Evolutionary conservation across 2,888 invertebrate species (phyloP), one percentile per base, ranked within the genome.

Genomic region (Aradus depressus): DNA sequence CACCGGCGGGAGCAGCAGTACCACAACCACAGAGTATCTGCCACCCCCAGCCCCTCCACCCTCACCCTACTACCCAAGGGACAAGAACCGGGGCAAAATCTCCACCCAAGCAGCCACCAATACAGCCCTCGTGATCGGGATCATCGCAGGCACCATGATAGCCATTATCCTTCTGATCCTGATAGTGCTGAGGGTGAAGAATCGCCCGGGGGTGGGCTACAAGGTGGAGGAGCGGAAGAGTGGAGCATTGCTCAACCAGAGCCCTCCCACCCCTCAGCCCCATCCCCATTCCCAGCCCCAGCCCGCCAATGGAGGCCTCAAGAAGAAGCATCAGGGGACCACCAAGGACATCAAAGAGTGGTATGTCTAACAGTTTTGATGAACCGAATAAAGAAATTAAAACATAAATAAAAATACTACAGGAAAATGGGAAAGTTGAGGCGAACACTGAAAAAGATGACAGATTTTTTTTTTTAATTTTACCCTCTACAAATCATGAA

Each of bases 281-380:
- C 65, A 70, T 3, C 65, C 65, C 54, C 68, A 68, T 43, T 70
- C 68, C 60, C 73, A 67, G 64, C 70, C 66, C 58, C 70, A 60
- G 51, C 70, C 68, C 50, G 58, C 42, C 71, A 73, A 58, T 66
- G 67, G 68, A 18, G 70, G 75, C 65, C 74, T 75, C 53, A 74
- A 70, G 57, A 77, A 83, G 69, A 86, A 87, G 65, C n/a, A n/a
- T n/a, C n/a, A n/a, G n/a, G n/a, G n/a, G n/a, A 76, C 81, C 67
- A 52, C 52, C 37, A 88, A 89, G 75, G 89, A 90, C 67, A 87
- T 92, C 67, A 92, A 92, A 74, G 92, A 92, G 76, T 92, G 92
- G 92, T 92, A 92, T 70, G 92, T 92, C 70, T 91, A 84, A 77
- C 41, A 42, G 22, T 44, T n/a, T n/a, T n/a, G n/a, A n/a, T n/a